These are phyloP conservation scores for Orchestia grillus DNA, from an alignment of 1,140 invertebrate genomes.

Conservation along the genomic window DNA sequence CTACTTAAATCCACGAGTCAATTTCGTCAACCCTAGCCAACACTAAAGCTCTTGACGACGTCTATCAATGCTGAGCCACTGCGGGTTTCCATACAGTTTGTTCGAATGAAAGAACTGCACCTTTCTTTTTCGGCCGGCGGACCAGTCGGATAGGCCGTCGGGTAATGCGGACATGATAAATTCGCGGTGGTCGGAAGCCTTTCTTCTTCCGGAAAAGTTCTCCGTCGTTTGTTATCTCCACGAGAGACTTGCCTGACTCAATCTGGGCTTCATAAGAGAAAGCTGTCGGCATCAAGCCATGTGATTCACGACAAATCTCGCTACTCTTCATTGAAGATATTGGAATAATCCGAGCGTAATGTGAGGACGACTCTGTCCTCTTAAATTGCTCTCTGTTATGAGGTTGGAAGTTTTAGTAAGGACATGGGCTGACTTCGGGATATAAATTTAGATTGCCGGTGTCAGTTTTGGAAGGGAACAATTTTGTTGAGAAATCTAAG, in stretches of 20 bases:
- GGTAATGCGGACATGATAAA: neutral
- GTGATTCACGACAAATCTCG: neutral
- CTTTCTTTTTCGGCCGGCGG: neutral
- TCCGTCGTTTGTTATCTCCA: neutral
- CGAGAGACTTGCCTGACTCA: neutral
- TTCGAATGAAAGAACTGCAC: neutral
- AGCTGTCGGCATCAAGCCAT: neutral
- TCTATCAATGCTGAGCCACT: neutral
- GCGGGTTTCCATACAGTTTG: neutral
- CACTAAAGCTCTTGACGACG: neutral
- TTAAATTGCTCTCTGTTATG: neutral
- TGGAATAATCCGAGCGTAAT: conserved; percentile 1
- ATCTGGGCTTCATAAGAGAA: neutral
- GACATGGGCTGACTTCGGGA: neutral
- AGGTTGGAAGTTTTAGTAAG: neutral
- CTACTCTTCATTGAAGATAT: neutral
- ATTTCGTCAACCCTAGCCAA: neutral
- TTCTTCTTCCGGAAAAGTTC: neutral
- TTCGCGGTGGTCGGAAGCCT: neutral
- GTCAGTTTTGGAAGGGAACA: neutral
- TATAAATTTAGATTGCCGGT: neutral
- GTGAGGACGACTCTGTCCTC: neutral
- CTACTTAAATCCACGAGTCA: neutral
- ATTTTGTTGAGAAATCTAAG: neutral
- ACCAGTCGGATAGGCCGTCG: neutral